Evolutionary conservation across 1,140 invertebrate species (phyloP).

Genomic region (Drosophila elegans): DNA sequence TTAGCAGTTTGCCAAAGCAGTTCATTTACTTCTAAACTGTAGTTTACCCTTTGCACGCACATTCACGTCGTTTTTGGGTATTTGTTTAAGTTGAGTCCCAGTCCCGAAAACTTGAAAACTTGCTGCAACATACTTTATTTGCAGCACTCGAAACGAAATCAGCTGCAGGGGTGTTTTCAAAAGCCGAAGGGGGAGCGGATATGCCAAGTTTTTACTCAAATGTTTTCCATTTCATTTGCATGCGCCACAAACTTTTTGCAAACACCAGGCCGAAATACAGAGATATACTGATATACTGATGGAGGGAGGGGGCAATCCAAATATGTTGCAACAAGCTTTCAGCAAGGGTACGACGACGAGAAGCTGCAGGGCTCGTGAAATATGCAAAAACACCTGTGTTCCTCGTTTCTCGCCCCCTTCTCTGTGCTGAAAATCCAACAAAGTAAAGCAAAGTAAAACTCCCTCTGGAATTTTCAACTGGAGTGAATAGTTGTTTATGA

Average conservation of each 20-base stretch:
- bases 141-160: slow-evolving; percentile 4
- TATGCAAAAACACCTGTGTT: slow-evolving; percentile 36
- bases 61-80: slow-evolving; percentile 38
- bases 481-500: slow-evolving; percentile 13
- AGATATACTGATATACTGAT: slow-evolving; percentile 12
- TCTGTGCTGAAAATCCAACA: background rate
- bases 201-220: slow-evolving; percentile 59
- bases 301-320: slow-evolving; percentile 23
- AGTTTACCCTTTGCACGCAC: background rate
- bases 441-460: background rate
- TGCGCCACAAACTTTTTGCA: slow-evolving; percentile 62
- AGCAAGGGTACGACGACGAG: slow-evolving; percentile 3
- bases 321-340: slow-evolving; percentile 68
- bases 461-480: slow-evolving; percentile 1
- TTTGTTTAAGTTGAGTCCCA: slow-evolving; percentile 59
- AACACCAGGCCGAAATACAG: slow-evolving; percentile 19
- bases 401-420: background rate
- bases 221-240: slow-evolving; percentile 79
- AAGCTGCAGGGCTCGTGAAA: slow-evolving; percentile 42
- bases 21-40: slow-evolving; percentile 24
- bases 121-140: slow-evolving; percentile 51
- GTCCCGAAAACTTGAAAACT: slow-evolving; percentile 32
- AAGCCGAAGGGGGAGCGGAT: slow-evolving; percentile 2
- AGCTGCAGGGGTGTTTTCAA: slow-evolving; percentile 13
- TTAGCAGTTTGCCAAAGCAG: slow-evolving; percentile 44